phyloP scores from a whole-genome alignment of 2,113 vertebrate species.

The Leiothrix lutea region DNA sequence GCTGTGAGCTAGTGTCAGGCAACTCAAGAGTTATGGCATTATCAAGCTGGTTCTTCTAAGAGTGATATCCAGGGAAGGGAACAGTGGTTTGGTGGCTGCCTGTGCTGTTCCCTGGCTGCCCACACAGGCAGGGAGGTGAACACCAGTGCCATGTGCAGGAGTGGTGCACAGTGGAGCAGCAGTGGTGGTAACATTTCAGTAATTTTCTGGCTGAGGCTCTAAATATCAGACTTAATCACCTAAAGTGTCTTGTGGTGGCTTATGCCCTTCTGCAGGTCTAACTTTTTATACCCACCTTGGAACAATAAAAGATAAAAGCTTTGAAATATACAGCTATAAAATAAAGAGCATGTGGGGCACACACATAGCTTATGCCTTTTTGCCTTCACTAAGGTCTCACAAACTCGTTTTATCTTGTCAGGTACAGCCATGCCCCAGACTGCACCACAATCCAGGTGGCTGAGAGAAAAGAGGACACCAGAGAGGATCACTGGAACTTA shows the following conservation, averaged over 20 bases:
- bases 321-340: neutral
- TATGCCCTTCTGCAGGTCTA: neutral
- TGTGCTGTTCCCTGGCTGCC: neutral
- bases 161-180: rapidly evolving
- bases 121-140: neutral
- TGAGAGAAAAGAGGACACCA: neutral
- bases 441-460: neutral
- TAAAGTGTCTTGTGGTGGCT: neutral
- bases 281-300: neutral
- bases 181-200: neutral
- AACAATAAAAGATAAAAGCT: neutral
- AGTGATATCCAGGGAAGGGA: neutral
- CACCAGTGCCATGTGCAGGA: neutral
- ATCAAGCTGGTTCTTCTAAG: neutral
- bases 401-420: neutral
- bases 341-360: neutral
- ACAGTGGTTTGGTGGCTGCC: neutral
- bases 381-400: neutral
- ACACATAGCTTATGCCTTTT: neutral
- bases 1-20: neutral
- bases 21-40: neutral
- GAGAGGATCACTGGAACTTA: neutral
- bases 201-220: neutral
- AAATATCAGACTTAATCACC: neutral
- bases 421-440: neutral